Percentiles rank a stretch among this genome's conserved stretches.
These are phyloP conservation scores for Lamellibrachia columna DNA, from an alignment of 2,888 invertebrate genomes.

Conservation along the genomic window DNA sequence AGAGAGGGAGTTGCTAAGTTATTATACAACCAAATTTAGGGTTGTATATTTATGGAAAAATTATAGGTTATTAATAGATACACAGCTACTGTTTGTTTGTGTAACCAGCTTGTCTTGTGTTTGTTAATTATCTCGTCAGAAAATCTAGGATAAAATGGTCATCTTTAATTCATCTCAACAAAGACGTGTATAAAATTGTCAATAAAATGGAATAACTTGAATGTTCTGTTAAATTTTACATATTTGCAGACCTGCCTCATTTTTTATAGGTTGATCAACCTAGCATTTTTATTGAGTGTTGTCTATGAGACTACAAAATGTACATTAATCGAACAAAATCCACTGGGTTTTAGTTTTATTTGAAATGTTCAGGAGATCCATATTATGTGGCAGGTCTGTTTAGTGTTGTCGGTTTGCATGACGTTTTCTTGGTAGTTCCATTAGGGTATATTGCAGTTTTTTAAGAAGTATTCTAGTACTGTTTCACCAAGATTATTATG, in stretches of 20 bases:
- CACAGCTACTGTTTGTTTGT: neutral
- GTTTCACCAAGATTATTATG: too few relatives aligned
- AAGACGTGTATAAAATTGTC: neutral
- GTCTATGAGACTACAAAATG: too few relatives aligned
- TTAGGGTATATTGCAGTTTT: too few relatives aligned
- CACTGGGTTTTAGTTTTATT: too few relatives aligned
- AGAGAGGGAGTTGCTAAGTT: neutral
- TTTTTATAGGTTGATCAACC: too few relatives aligned
- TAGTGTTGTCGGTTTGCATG: too few relatives aligned
- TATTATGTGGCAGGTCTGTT: too few relatives aligned
- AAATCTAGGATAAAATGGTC: neutral
- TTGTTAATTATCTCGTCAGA: neutral
- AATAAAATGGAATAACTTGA: neutral
- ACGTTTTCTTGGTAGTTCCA: too few relatives aligned
- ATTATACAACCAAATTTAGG: neutral
- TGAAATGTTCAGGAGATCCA: too few relatives aligned
- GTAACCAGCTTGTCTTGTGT: neutral
- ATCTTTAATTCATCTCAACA: neutral
- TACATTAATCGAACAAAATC: too few relatives aligned
- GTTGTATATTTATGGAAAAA: conserved; percentile 8
- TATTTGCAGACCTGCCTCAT: neutral
- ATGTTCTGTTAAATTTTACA: neutral
- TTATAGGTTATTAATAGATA: neutral
- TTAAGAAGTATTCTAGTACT: too few relatives aligned
- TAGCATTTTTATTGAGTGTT: too few relatives aligned